Evolutionary conservation across 1,140 invertebrate genomes (phyloP).

Genomic region (Apis dorsata): DNA sequence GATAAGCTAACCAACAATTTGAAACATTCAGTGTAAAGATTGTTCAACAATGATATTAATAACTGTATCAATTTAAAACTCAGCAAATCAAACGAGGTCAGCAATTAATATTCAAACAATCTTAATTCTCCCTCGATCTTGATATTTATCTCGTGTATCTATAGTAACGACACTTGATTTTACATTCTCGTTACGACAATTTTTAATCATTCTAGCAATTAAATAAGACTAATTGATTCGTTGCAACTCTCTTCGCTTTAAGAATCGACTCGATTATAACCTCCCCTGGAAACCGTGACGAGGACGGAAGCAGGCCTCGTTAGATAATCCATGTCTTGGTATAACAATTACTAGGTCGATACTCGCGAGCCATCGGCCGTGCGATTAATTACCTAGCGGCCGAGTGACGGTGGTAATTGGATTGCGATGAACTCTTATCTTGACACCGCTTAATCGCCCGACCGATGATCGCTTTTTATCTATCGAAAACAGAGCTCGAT

Average conservation of each 20-base stretch:
- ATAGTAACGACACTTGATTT: no score
- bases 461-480: slow-evolving; percentile 23
- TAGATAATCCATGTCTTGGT: slow-evolving; percentile 44
- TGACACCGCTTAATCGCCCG: slow-evolving; percentile 13
- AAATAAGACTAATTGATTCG: background rate
- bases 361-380: slow-evolving; percentile 16
- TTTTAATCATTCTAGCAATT: no score
- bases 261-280: slow-evolving; percentile 2
- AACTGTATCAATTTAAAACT: no score
- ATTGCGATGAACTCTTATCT: slow-evolving; percentile 43
- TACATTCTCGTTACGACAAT: no score
- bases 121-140: no score
- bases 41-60: no score
- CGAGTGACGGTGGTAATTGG: slow-evolving; percentile 29
- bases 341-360: slow-evolving; percentile 49
- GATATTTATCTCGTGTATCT: no score
- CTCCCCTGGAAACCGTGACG: background rate
- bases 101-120: no score
- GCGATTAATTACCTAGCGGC: slow-evolving; percentile 46
- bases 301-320: background rate
- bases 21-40: no score
- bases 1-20: background rate
- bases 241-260: background rate
- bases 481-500: slow-evolving; percentile 20
- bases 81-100: no score